phyloP scores from a whole-genome alignment of 2,113 vertebrate genomes.

The Spea multiplicata region DNA sequence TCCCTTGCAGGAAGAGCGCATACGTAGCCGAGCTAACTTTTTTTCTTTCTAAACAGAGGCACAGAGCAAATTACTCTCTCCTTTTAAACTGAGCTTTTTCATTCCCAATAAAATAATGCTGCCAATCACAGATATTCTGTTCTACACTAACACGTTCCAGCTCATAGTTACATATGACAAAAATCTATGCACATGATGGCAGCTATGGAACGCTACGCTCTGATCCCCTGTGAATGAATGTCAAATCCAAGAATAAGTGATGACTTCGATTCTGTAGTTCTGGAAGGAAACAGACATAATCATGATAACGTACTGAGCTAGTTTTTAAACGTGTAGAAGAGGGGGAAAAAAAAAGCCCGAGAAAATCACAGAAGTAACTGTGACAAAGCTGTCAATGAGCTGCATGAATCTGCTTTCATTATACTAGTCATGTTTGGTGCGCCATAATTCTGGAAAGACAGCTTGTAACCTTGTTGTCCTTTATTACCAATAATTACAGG shows the following conservation, averaged over 20 bases:
- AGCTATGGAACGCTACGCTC: neutral
- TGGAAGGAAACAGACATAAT: neutral
- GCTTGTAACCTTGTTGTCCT: neutral
- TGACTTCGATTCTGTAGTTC: neutral
- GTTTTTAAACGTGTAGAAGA: neutral
- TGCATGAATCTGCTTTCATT: conserved; percentile 4
- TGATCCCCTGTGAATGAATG: neutral
- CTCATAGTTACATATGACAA: neutral
- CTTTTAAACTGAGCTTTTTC: too few species aligned
- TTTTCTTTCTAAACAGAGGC: too few species aligned
- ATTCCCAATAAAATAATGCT: too few species aligned
- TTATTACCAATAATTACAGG: conserved; percentile 39
- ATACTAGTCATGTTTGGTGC: neutral
- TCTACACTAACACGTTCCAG: neutral
- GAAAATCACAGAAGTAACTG: neutral
- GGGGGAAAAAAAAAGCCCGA: neutral
- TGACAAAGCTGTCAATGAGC: conserved; percentile 9
- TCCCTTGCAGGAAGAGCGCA: too few species aligned
- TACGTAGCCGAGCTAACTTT: too few species aligned
- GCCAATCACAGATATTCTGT: too few species aligned
- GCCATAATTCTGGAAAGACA: conserved; percentile 24
- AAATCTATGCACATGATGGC: neutral
- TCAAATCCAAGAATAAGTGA: neutral
- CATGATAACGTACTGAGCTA: neutral
- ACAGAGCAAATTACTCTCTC: too few species aligned